Evolutionary conservation across 2,113 vertebrate genomes (phyloP).

Genomic region (Casuarius casuarius): DNA sequence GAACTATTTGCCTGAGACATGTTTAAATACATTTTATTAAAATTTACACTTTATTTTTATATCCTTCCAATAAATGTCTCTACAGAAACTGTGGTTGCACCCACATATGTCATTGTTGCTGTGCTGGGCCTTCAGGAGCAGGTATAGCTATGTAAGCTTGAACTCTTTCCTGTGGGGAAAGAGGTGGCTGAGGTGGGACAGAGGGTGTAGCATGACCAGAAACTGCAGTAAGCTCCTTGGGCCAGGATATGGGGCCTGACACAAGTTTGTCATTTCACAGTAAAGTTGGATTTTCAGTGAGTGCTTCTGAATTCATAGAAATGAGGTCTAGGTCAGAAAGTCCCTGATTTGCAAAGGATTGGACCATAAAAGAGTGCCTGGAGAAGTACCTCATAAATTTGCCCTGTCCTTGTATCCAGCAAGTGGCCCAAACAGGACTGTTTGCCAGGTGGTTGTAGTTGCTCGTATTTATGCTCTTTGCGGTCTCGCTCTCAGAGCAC

Average conservation of each 20-base stretch:
- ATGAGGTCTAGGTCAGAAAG: neutral
- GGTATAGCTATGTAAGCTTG: neutral
- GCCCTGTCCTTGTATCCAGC: neutral
- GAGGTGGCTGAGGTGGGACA: neutral
- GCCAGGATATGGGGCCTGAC: neutral
- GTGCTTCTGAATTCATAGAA: neutral
- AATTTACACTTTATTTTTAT: constrained; percentile 1
- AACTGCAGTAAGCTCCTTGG: neutral
- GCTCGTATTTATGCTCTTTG: neutral
- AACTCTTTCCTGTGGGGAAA: neutral
- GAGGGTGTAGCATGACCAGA: neutral
- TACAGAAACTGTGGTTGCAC: neutral
- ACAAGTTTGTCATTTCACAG: neutral
- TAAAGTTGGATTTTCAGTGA: neutral
- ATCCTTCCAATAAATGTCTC: constrained; percentile 40
- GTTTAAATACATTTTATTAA: neutral
- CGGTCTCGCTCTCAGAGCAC: neutral
- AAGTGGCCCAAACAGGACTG: neutral
- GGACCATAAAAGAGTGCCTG: neutral
- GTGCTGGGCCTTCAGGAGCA: neutral
- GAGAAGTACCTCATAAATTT: neutral
- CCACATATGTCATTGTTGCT: neutral
- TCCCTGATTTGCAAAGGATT: neutral
- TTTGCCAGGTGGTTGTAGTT: neutral
- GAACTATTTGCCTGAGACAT: fast-evolving